These are phyloP conservation scores for Austrolebias charrua DNA, from an alignment of 2,797 vertebrate genomes.

Conservation along the genomic window DNA sequence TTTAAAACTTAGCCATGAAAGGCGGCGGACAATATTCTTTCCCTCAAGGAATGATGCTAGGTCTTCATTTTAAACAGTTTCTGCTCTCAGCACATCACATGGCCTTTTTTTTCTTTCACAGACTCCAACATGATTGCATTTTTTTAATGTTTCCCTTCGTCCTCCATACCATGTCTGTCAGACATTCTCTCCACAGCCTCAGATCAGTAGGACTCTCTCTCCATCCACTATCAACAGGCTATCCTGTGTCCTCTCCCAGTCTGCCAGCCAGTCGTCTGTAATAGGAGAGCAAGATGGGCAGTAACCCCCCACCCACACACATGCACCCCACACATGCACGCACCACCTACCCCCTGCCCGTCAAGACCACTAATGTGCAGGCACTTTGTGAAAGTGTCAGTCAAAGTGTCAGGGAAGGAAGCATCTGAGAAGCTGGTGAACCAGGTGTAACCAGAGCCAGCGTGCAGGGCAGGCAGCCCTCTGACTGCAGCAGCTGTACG, in stretches of 20 bases:
- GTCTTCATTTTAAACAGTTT: neutral
- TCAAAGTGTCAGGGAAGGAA: constrained; percentile 54
- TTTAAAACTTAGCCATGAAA: too few relatives aligned
- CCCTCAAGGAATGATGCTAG: too few relatives aligned
- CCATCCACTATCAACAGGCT: constrained; percentile 66
- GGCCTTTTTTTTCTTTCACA: neutral
- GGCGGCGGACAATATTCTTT: too few relatives aligned
- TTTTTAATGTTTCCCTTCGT: neutral
- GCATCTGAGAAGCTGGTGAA: constrained; percentile 32
- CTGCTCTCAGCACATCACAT: neutral
- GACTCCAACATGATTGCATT: constrained; percentile 19
- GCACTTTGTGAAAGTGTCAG: constrained; percentile 72
- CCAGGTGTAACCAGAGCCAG: constrained; percentile 52
- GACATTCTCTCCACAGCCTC: constrained; percentile 66
- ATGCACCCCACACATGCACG: neutral
- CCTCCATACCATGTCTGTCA: constrained; percentile 11
- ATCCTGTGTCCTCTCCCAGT: constrained; percentile 62
- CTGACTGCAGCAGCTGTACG: constrained; percentile 19
- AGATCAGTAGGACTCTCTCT: constrained; percentile 63
- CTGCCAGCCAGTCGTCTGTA: constrained; percentile 68
- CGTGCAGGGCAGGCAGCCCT: constrained; percentile 20
- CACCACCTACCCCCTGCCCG: constrained; percentile 17
- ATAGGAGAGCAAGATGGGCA: constrained; percentile 62
- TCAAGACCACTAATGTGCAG: constrained; percentile 65
- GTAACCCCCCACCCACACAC: neutral